Evolutionary conservation across 2,888 invertebrate genomes (phyloP).

Genomic region (Steinernema scapterisci): DNA sequence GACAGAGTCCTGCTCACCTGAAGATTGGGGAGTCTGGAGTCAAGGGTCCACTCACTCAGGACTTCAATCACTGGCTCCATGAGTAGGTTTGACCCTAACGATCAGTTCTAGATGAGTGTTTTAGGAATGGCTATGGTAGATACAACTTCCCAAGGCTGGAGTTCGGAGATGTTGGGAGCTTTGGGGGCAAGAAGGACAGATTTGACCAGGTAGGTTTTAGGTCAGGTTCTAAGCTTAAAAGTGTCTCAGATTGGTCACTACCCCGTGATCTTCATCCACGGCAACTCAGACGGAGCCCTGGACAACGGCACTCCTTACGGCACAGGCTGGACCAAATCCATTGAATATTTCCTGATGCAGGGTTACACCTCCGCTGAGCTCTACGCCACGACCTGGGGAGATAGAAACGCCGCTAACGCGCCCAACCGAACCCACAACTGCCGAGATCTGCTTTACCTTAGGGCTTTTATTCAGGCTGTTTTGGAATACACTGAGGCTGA

Average conservation of each 20-base stretch:
- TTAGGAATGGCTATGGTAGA: conserved; percentile 43
- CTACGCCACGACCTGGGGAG: conserved; percentile 59
- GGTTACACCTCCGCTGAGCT: conserved; percentile 51
- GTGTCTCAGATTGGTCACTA: neutral
- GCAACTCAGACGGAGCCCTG: conserved; percentile 54
- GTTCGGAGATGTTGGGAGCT: conserved; percentile 45
- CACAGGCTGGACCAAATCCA: conserved; percentile 48
- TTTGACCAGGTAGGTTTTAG: neutral
- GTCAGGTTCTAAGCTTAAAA: neutral
- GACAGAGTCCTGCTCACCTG: too few relatives aligned
- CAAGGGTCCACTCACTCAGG: neutral
- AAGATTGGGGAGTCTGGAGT: neutral
- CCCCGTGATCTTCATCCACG: conserved; percentile 50
- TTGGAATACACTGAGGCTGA: conserved; percentile 52
- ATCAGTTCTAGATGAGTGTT: neutral
- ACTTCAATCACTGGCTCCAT: neutral
- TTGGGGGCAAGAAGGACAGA: conserved; percentile 40
- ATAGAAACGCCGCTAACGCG: conserved; percentile 34
- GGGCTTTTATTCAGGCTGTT: conserved; percentile 53
- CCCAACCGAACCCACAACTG: conserved; percentile 45
- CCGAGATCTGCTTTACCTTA: conserved; percentile 42
- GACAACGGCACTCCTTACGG: conserved; percentile 47
- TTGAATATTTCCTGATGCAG: conserved; percentile 46
- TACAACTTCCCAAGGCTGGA: conserved; percentile 45
- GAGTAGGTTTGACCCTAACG: neutral